phyloP scores from a whole-genome alignment of 1,140 invertebrate genomes.

The Drosophila sproati region DNA sequence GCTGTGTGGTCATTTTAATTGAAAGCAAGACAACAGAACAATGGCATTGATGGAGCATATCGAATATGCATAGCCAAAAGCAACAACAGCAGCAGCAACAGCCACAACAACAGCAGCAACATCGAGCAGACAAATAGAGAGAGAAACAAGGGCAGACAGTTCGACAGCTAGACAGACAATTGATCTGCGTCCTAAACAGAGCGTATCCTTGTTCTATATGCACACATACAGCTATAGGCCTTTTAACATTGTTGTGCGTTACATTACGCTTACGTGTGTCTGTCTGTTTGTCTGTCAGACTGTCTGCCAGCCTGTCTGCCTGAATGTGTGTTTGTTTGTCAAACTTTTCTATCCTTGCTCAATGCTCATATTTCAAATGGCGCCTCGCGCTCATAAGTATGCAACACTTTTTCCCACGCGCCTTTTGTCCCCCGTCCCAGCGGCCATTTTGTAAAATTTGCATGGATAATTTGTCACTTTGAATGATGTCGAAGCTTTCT shows the following conservation, averaged over 20 bases:
- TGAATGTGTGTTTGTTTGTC: constrained; percentile 45
- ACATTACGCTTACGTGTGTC: constrained; percentile 7
- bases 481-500: constrained; percentile 76
- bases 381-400: constrained; percentile 68
- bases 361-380: constrained; percentile 73
- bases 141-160: constrained; percentile 12
- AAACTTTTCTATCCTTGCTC: constrained; percentile 62
- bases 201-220: constrained; percentile 2
- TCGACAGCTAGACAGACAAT: constrained; percentile 1
- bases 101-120: neutral
- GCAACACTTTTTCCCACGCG: constrained; percentile 74
- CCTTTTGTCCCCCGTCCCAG: constrained; percentile 9
- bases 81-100: constrained; percentile 8
- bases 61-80: constrained; percentile 63
- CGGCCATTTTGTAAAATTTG: constrained; percentile 76
- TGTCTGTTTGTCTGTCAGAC: neutral
- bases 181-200: constrained; percentile 7
- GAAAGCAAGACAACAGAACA: constrained; percentile 74
- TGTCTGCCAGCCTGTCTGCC: too few species aligned
- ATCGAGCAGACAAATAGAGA: neutral
- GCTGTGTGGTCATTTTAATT: constrained; percentile 72
- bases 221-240: constrained; percentile 11
- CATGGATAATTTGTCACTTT: constrained; percentile 83
- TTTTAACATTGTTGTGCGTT: constrained; percentile 39
- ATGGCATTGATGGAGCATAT: constrained; percentile 75